phyloP scores from a whole-genome alignment of 2,113 vertebrate species.

The Nymphicus hollandicus region DNA sequence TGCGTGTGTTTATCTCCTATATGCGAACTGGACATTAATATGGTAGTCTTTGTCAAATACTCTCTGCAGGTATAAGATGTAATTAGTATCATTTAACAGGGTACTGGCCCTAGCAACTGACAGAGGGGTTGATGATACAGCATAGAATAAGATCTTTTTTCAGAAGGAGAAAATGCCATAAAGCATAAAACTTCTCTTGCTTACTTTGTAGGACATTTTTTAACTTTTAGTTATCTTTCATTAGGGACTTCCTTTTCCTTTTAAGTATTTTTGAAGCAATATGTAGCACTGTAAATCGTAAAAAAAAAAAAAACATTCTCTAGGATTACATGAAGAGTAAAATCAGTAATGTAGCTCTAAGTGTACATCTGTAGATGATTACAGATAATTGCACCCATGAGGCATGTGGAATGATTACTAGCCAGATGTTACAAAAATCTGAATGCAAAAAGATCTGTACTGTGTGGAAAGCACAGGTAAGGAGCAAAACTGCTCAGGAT shows the following conservation, averaged over 20 bases:
- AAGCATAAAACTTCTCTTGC: neutral
- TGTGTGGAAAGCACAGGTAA: neutral
- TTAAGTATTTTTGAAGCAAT: neutral
- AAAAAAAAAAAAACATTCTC: neutral
- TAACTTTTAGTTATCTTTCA: neutral
- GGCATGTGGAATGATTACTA: neutral
- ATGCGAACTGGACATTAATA: neutral
- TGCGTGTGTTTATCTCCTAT: neutral
- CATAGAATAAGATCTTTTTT: neutral
- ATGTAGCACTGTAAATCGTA: neutral
- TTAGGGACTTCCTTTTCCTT: neutral
- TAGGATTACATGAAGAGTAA: neutral
- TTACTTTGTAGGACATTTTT: neutral
- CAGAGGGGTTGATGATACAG: neutral
- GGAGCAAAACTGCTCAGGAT: neutral
- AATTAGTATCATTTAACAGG: neutral
- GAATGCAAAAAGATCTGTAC: neutral
- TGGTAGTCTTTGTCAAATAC: neutral
- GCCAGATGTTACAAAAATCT: constrained; percentile 18
- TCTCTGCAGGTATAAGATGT: neutral
- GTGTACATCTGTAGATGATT: constrained; percentile 37
- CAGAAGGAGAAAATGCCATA: neutral
- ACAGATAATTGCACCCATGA: constrained; percentile 20
- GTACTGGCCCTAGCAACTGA: neutral
- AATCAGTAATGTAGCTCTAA: constrained; percentile 20